Conservation (phyloP, 2,888 invertebrate genomes). For the Amiota communis region DNA sequence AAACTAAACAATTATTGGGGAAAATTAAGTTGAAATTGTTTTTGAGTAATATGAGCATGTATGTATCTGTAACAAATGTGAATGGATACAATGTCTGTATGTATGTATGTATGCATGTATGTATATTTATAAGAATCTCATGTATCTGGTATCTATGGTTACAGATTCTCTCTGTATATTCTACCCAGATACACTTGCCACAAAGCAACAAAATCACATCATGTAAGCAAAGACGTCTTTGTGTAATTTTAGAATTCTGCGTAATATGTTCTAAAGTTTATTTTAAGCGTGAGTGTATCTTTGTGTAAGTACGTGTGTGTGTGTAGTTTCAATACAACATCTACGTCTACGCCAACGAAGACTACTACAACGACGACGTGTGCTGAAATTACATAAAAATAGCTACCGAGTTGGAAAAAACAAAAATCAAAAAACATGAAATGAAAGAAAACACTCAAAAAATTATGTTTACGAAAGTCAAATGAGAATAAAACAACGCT, state of each 20-base stretch:
- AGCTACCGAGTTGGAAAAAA: slow-evolving; percentile 4
- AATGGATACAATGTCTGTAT: not conserved
- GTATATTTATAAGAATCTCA: slow-evolving; percentile 9
- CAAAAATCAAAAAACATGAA: not conserved
- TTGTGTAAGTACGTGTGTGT: slow-evolving; percentile 10
- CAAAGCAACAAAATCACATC: not conserved
- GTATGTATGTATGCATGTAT: too few relatives aligned
- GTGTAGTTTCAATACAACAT: not conserved
- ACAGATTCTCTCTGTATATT: slow-evolving; percentile 1
- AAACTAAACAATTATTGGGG: too few relatives aligned
- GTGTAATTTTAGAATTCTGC: slow-evolving; percentile 28
- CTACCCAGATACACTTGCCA: slow-evolving; percentile 13
- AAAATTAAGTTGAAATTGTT: too few relatives aligned
- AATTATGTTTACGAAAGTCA: slow-evolving; percentile 14
- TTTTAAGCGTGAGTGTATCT: not conserved
- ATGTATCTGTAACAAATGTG: slow-evolving; percentile 4
- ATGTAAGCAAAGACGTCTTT: slow-evolving; percentile 22
- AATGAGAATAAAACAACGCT: not conserved
- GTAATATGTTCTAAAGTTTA: slow-evolving; percentile 10
- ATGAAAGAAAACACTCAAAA: not conserved
- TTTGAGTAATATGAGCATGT: slow-evolving; percentile 19
- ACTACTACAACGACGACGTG: not conserved
- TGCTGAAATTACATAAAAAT: slow-evolving; percentile 21
- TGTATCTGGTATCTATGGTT: slow-evolving; percentile 21
- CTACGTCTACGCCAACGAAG: too few relatives aligned